Conservation (phyloP, 2,888 invertebrate species). For the Drosophila ustulata region DNA sequence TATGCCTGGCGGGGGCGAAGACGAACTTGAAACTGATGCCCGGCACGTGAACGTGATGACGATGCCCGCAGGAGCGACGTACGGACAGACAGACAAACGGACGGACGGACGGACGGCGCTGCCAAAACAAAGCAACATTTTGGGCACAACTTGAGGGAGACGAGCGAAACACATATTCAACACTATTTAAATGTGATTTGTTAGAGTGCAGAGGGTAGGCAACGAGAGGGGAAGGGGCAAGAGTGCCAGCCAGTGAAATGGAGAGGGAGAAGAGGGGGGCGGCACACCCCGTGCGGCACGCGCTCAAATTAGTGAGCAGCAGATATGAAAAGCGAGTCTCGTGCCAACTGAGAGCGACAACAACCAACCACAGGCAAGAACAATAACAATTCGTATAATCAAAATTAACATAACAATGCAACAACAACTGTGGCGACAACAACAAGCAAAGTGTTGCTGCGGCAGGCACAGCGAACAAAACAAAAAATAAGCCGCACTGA, state of each 20-base stretch:
- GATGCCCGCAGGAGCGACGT: conserved; percentile 33
- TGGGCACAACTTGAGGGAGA: background rate
- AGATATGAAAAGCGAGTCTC: conserved; percentile 67
- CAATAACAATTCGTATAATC: conserved; percentile 58
- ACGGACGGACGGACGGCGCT: background rate
- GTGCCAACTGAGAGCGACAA: conserved; percentile 57
- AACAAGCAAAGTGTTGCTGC: conserved; percentile 51
- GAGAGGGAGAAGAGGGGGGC: background rate
- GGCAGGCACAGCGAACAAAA: conserved; percentile 30
- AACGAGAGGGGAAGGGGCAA: background rate
- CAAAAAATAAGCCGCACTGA: conserved; percentile 47
- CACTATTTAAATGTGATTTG: conserved; percentile 74
- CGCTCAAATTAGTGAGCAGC: conserved; percentile 76
- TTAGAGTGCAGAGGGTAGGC: conserved; percentile 1
- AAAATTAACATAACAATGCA: conserved; percentile 77
- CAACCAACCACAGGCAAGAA: conserved; percentile 27
- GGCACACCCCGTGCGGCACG: conserved; percentile 63
- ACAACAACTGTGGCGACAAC: conserved; percentile 42
- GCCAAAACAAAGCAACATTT: conserved; percentile 40
- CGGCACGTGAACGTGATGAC: conserved; percentile 73
- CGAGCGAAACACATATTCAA: conserved; percentile 53
- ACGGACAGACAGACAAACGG: background rate
- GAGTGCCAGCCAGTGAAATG: background rate
- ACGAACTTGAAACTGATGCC: conserved; percentile 78
- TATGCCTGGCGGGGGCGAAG: conserved; percentile 3